These are phyloP conservation scores for Drosophila koepferae DNA, from an alignment of 2,888 invertebrate genomes.

Conservation along the genomic window DNA sequence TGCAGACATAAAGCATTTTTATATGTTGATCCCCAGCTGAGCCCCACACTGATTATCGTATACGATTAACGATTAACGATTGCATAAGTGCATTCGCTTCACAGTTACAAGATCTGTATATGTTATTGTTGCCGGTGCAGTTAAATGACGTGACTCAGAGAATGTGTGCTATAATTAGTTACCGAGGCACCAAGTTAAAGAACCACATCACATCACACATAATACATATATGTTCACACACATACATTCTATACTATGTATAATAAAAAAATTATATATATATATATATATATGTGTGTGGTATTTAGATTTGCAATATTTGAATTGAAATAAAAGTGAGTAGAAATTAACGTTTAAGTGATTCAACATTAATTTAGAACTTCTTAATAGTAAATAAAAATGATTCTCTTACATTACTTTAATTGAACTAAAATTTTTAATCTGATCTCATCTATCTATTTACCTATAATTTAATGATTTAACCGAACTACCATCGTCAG, in stretches of 20 bases:
- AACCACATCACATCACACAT: constrained; percentile 25
- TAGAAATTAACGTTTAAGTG: neutral
- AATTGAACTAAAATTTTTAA: neutral
- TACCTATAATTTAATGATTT: neutral
- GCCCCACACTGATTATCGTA: constrained; percentile 36
- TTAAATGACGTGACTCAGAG: constrained; percentile 16
- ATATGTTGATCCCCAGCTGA: constrained; percentile 8
- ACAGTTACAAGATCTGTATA: constrained; percentile 44
- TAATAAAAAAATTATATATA: neutral
- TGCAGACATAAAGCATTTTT: constrained; percentile 60
- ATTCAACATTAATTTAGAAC: neutral
- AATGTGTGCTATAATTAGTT: constrained; percentile 36
- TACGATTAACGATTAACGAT: constrained; percentile 38
- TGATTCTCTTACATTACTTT: neutral
- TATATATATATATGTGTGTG: neutral
- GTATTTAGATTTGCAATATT: neutral
- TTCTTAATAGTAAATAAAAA: neutral
- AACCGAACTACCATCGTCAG: neutral
- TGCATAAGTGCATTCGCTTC: constrained; percentile 35
- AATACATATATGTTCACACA: constrained; percentile 19
- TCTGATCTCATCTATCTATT: neutral
- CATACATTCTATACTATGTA: constrained; percentile 13
- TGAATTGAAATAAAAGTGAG: constrained; percentile 4
- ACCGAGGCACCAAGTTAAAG: constrained; percentile 1
- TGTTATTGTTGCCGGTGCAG: constrained; percentile 23